Percentiles rank a stretch among this genome's conserved stretches.
Conservation (phyloP, 2,113 vertebrate genomes). For the Sphaerodactylus townsendi region DNA sequence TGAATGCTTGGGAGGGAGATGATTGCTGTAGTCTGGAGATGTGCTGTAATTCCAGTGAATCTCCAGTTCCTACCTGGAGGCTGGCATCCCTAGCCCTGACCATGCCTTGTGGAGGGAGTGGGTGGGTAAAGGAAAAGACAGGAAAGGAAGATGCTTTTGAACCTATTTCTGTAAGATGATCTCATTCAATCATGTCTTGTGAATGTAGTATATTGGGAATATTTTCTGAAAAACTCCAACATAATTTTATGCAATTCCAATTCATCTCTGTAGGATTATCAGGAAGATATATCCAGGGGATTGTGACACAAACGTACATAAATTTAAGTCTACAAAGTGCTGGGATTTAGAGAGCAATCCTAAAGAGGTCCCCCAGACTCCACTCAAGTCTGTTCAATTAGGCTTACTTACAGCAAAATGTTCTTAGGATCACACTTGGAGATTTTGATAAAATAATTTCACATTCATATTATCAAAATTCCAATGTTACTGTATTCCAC, state of each 20-base stretch:
- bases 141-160: background rate
- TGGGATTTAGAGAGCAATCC: background rate
- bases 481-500: background rate
- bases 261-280: background rate
- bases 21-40: too few species aligned
- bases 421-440: background rate
- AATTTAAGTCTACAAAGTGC: background rate
- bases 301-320: background rate
- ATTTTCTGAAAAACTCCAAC: background rate
- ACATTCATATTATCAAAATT: conserved; percentile 10
- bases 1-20: too few species aligned
- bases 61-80: too few species aligned
- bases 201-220: background rate
- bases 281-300: background rate
- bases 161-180: background rate
- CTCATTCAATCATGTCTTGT: background rate
- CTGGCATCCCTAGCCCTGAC: background rate
- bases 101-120: background rate
- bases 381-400: too few species aligned
- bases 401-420: too few species aligned
- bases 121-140: background rate
- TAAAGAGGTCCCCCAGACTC: too few species aligned
- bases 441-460: conserved; percentile 5
- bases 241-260: background rate
- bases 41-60: too few species aligned